Conservation (phyloP, 2,113 vertebrate species). For the Perca schrenkii region DNA sequence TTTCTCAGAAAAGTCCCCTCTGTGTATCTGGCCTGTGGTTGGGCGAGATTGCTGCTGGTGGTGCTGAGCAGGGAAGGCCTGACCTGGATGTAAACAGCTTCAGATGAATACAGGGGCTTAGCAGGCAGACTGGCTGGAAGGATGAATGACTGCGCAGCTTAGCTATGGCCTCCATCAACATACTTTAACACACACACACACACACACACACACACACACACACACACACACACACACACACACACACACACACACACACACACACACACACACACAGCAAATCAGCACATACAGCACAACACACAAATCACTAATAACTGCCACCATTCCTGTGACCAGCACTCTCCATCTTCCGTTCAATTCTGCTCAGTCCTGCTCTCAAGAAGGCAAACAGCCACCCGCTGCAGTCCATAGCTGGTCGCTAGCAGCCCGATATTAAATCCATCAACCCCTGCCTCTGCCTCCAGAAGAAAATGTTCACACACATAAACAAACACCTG, state of each 20-base stretch:
- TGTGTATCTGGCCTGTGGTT: slow-evolving; percentile 10
- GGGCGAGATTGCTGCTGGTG: slow-evolving; percentile 18
- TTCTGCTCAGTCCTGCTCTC: slow-evolving; percentile 32
- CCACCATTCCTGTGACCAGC: slow-evolving; percentile 9
- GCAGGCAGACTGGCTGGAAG: slow-evolving; percentile 27
- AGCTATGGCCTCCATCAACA: slow-evolving; percentile 43
- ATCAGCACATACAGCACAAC: slow-evolving; percentile 10
- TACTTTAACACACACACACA: slow-evolving; percentile 30
- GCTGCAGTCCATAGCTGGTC: slow-evolving; percentile 17
- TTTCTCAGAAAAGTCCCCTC: no score
- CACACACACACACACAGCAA: slow-evolving; percentile 11
- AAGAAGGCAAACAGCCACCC: slow-evolving; percentile 24
- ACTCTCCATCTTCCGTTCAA: slow-evolving; percentile 44
- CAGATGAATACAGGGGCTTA: slow-evolving; percentile 62
- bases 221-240: no score
- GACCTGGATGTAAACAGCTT: slow-evolving; percentile 66
- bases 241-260: slow-evolving; percentile 30
- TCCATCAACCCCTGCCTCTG: slow-evolving; percentile 28
- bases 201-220: no score
- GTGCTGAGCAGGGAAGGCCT: slow-evolving; percentile 33
- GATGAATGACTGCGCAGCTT: slow-evolving; percentile 61
- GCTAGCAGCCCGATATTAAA: slow-evolving; percentile 6
- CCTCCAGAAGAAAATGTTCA: neutral
- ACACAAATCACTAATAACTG: slow-evolving; percentile 44
- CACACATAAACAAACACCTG: neutral